phyloP scores from a whole-genome alignment of 2,888 invertebrate species.

The Prenolepis imparis region DNA sequence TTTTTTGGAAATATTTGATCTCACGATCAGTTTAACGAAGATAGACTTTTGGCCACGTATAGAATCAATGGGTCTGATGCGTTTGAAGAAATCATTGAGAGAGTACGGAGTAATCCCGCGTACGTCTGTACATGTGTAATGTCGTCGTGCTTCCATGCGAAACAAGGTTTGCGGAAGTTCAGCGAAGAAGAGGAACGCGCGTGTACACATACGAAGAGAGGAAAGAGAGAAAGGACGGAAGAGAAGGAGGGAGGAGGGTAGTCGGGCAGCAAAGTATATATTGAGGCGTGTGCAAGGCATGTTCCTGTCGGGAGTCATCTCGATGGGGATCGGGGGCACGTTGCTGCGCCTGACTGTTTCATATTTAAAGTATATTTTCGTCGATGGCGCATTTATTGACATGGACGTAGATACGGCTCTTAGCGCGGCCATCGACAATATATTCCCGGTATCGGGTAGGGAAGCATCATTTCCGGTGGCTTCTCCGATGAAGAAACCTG shows the following conservation, averaged over 20 bases:
- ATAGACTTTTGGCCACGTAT: background rate
- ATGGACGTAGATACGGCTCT: constrained; percentile 64
- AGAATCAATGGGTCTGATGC: background rate
- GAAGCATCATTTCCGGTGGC: constrained; percentile 86
- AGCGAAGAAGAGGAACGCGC: constrained; percentile 59
- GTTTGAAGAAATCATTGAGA: constrained; percentile 10
- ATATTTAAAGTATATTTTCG: constrained; percentile 85
- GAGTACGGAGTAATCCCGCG: constrained; percentile 37
- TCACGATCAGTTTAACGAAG: background rate
- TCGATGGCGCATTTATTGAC: constrained; percentile 81
- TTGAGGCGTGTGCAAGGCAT: constrained; percentile 73
- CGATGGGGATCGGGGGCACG: constrained; percentile 78
- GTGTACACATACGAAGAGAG: constrained; percentile 22
- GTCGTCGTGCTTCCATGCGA: constrained; percentile 56
- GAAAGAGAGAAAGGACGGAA: constrained; percentile 44
- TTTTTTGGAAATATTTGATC: background rate
- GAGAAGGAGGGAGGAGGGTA: constrained; percentile 20
- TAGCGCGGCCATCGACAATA: constrained; percentile 76
- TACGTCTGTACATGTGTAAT: constrained; percentile 44
- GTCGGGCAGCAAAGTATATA: constrained; percentile 36
- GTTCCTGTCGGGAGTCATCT: constrained; percentile 81
- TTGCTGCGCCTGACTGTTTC: constrained; percentile 84
- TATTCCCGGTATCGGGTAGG: constrained; percentile 74
- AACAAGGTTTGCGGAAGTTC: constrained; percentile 64
- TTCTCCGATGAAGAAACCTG: constrained; percentile 85